These are phyloP conservation scores for Drosophila colorata DNA, from an alignment of 2,888 invertebrate genomes.

Conservation along the genomic window DNA sequence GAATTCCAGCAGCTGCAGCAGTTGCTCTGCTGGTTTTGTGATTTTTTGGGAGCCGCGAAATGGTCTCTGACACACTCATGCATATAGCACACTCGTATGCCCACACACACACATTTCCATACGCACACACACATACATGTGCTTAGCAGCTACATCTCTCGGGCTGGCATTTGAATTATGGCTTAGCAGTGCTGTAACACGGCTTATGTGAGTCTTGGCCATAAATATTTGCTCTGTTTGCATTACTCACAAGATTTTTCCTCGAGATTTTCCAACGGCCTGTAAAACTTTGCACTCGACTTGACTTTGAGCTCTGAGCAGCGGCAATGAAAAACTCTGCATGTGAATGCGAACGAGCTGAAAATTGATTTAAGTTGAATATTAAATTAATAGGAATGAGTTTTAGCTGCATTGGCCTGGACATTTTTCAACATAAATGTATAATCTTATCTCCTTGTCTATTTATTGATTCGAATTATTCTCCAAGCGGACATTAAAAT, in stretches of 20 bases:
- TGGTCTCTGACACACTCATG: conserved; percentile 39
- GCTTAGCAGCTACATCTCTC: conserved; percentile 36
- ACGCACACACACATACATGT: not conserved
- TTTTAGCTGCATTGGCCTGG: conserved; percentile 24
- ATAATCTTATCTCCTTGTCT: conserved; percentile 27
- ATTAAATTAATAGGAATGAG: conserved; percentile 43
- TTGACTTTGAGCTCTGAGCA: conserved; percentile 39
- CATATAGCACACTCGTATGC: conserved; percentile 10
- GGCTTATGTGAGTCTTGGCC: conserved; percentile 64
- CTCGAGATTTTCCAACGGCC: conserved; percentile 71
- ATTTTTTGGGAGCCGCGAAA: conserved; percentile 52
- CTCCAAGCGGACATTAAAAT: not conserved
- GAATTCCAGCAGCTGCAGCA: conserved; percentile 62
- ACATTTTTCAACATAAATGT: conserved; percentile 36
- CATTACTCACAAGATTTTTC: conserved; percentile 70
- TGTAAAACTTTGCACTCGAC: conserved; percentile 65
- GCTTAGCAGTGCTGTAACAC: conserved; percentile 70
- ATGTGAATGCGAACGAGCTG: conserved; percentile 25
- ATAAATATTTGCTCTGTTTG: conserved; percentile 76
- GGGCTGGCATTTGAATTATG: conserved; percentile 72
- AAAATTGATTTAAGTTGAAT: conserved; percentile 49
- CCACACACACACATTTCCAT: conserved; percentile 3
- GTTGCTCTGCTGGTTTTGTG: conserved; percentile 48
- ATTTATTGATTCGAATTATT: conserved; percentile 4
- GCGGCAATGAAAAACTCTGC: conserved; percentile 2